Percentiles rank a stretch among this genome's conserved stretches.
Conservation (phyloP, 2,797 vertebrate species). For the Argya squamiceps region DNA sequence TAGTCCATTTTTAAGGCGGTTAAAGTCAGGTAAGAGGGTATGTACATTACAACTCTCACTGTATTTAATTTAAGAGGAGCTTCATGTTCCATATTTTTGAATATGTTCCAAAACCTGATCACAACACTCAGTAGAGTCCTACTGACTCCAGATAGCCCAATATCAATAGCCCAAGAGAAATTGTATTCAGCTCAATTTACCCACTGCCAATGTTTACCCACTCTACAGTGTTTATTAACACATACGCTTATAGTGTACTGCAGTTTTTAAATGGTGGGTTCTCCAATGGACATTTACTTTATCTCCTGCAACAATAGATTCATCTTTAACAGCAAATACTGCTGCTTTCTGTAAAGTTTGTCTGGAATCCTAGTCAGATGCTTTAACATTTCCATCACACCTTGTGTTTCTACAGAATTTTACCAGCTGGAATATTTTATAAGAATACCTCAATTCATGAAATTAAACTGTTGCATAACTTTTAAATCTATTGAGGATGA, state of each 20-base stretch:
- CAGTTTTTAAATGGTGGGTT: not conserved
- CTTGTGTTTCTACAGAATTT: not conserved
- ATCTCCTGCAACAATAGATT: not conserved
- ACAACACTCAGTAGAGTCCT: not conserved
- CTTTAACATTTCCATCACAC: not conserved
- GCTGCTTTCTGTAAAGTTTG: not conserved
- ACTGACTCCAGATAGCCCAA: not conserved
- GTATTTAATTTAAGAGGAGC: not conserved
- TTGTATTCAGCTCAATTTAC: not conserved
- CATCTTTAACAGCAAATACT: not conserved
- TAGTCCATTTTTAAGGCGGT: accelerated
- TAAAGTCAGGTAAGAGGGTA: not conserved
- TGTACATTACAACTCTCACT: not conserved
- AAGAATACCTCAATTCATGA: not conserved
- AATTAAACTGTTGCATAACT: not conserved
- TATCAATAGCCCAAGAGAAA: not conserved
- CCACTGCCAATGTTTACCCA: not conserved
- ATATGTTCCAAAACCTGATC: not conserved
- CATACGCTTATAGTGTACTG: not conserved
- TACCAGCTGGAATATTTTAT: not conserved
- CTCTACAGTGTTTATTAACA: not conserved
- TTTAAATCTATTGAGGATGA: not conserved
- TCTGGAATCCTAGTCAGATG: not conserved
- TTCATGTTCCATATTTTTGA: not conserved
- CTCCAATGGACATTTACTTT: not conserved